Conservation (phyloP, 2,797 vertebrate species). For the Gallinago solitaria region DNA sequence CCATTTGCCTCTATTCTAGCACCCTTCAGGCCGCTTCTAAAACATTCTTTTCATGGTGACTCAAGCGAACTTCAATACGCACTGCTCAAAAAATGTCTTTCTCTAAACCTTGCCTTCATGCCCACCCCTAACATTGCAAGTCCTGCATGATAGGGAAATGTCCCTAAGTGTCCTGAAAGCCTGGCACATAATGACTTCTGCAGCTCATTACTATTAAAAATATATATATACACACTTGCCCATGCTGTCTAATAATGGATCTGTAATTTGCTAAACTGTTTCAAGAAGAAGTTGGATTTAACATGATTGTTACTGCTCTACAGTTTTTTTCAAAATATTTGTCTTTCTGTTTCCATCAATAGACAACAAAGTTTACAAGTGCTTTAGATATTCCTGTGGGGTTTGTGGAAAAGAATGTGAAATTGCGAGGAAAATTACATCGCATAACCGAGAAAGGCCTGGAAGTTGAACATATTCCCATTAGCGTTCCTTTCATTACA, state of each 20-base stretch:
- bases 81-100: not conserved
- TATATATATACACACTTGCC: not conserved
- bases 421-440: slow-evolving; percentile 85
- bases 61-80: not conserved
- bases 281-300: not conserved
- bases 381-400: slow-evolving; percentile 85
- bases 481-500: slow-evolving; percentile 85
- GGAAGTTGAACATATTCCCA: slow-evolving; percentile 90
- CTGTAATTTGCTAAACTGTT: not conserved
- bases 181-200: not conserved
- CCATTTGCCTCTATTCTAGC: not conserved
- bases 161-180: not conserved
- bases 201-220: not conserved
- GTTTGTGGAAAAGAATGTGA: slow-evolving; percentile 89
- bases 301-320: not conserved
- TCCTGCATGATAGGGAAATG: not conserved
- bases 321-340: not conserved
- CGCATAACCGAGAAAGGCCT: slow-evolving; percentile 83
- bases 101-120: not conserved
- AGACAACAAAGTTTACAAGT: slow-evolving; percentile 84
- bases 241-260: not conserved
- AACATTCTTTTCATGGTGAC: not conserved
- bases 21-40: not conserved
- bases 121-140: accelerated
- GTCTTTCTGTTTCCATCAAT: not conserved